Percentiles rank a stretch among this genome's conserved stretches.
Conservation (phyloP, 2,113 vertebrate genomes). For the Caranx melampygus region DNA sequence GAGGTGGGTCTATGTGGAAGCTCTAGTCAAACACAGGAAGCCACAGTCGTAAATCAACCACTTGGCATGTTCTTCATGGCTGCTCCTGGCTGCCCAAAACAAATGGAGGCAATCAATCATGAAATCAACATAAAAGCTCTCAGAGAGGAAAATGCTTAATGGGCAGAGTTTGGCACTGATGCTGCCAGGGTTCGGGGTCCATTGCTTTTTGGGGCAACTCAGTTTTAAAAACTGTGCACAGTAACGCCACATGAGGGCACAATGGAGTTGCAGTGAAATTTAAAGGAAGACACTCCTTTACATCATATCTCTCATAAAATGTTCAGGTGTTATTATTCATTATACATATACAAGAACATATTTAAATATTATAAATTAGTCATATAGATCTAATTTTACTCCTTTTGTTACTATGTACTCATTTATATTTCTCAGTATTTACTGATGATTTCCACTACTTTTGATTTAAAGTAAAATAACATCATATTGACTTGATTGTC, state of each 20-base stretch:
- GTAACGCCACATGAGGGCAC: constrained; percentile 65
- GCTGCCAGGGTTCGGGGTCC: constrained; percentile 32
- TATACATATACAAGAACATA: not conserved
- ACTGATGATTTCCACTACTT: not conserved
- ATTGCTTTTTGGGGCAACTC: constrained; percentile 25
- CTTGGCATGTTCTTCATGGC: constrained; percentile 59
- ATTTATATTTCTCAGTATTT: not conserved
- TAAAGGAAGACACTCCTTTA: not conserved
- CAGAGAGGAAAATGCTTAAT: constrained; percentile 60
- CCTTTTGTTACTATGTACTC: not conserved
- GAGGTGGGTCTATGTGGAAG: constrained; percentile 69
- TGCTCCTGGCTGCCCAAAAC: constrained; percentile 56
- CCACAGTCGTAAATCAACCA: constrained; percentile 78
- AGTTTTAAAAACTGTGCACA: constrained; percentile 5
- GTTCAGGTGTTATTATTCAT: not conserved
- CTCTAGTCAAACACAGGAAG: constrained; percentile 76
- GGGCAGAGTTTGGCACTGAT: constrained; percentile 48
- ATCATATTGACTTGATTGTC: not conserved
- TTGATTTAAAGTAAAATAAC: not conserved
- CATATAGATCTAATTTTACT: not conserved
- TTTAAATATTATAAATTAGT: not conserved
- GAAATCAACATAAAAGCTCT: constrained; percentile 68
- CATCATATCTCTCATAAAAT: not conserved
- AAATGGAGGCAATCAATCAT: constrained; percentile 78
- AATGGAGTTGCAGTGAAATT: constrained; percentile 48